Evolutionary conservation across 92 coral and sea anemone genomes (phyloP), one percentile per base, ranked within the genome.

Genomic region (Diadumene lineata): DNA sequence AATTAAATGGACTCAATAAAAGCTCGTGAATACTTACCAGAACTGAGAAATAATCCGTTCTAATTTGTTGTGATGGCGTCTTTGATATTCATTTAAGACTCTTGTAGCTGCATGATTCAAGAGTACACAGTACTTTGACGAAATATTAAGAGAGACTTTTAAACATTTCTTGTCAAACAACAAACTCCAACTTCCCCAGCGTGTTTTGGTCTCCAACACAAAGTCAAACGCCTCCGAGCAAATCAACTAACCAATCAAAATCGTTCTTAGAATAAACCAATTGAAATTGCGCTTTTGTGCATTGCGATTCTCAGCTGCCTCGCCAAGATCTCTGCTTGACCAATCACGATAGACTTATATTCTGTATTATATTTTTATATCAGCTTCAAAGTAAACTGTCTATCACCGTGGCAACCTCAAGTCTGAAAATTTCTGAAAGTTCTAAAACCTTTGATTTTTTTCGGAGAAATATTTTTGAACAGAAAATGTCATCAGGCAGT

Each of bases 121-220:
- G 13, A 38, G 13, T 13, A 4, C 6, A 13, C 48, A 4, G 48
- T 38, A 38, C n/a, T 38, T 38, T 38, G 13, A 4, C 48, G 13
- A 38, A 13, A 38, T 4, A 4, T 6, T 38, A 13, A 38, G 48
- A 38, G 48, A 38, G 48, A 4, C 6, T 38, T 13, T 38, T 38
- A 13, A 4, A 38, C 13, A 38, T 38, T n/a, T 38, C 48, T 38
- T 38, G 7, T 38, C 13, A 6, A 38, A 38, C 48, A 38, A 38
- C 48, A 4, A n/a, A 4, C 13, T 38, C 48, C 48, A 38, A 38
- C 48, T 6, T 4, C 7, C 3, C 50, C 57, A 48, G 69, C 81
- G 56, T 76, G 70, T 50, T 56, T 68, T 50, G 75, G 88, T 84
- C 71, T 67, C 82, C 82, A 78, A 78, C 83, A 50, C 87, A 69